Base-by-base conservation (phyloP, 2,797 vertebrate genomes). In the Phalloptychus januarius region DNA sequence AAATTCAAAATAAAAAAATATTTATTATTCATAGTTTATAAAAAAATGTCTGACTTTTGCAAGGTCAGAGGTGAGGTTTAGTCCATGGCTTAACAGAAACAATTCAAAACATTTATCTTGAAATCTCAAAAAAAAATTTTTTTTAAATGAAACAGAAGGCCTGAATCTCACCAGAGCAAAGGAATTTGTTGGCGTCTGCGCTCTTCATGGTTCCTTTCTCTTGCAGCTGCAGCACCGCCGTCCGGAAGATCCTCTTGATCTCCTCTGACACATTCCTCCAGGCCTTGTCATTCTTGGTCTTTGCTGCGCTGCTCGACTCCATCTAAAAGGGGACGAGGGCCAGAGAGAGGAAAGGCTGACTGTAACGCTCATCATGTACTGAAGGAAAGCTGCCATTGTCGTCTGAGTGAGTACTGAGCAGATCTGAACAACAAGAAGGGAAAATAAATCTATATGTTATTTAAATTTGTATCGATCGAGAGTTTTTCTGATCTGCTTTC, bases 161-260 rank as follows among this genome's bases (percentile, higher is more conserved):
- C 38, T 71, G 71, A 83, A 52, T 89, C 92, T 80, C 94, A 99
- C 98, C 98, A 86, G 98, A 99, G 90, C 97, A 98, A 85, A 99
- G 96, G 88, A 98, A 99, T 94, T 97, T 97, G 94, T 97, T 99
- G 92, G 97, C 96, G 93, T 99, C 96, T 85, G 93, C 89, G 79
- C 94, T 95, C 91, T 98, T 98, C 96, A 99, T 97, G 92, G 97
- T 98, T 80, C 98, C 98, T 87, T 98, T 98, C 91, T 99, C 97
- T 73, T 98, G 95, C 20, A 99, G 95, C 90, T 97, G 94, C 89
- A 98, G 96, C 89, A 99, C 98, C 4, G 98, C 94, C 36, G 96
- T 96, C 82, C 97, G 96, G 92, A 99, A 98, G 94, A 99, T 97
- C 88, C 93, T 96, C 95, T 99, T 99, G 92, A 99, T 98, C 90